Evolutionary conservation across 2,797 vertebrate genomes (phyloP), one percentile per base, ranked within the genome.

Genomic region (Esox lucius): DNA sequence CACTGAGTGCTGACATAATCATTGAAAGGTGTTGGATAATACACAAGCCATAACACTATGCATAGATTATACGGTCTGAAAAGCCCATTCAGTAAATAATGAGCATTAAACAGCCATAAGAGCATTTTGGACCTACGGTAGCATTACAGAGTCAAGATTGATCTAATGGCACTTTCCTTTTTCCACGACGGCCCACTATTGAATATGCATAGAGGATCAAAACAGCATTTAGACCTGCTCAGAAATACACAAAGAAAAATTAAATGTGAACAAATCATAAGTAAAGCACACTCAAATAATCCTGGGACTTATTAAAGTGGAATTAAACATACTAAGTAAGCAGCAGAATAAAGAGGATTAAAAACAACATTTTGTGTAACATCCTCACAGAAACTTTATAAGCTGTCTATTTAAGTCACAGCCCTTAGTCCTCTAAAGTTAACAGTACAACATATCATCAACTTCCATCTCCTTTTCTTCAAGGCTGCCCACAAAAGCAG

Each of bases 391-490:
- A 31, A 31, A 48, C 24, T 70, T 51, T 26, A 31, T 17, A 28
- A 61, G 56, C 19, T 53, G 69, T 17, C 69, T 53, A 24, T 24
- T 33, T n/a, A 70, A 70, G 19, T 26, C 22, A 13, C 49, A 35
- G 64, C 42, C 28, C 28, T 22, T 46, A 67, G 6, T 65, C 48
- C 78, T 76, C 53, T 13, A 64, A 56, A 78, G 71, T 80, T 51
- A 86, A 85, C 74, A 71, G 61, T 35, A 42, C 56, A 80, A 74
- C 78, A 83, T 86, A 90, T 91, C 62, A 73, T 68, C 76, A 74
- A 77, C 86, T 86, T 84, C 81, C 70, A 89, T 91, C 87, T 87
- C 74, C 72, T 73, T 75, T 79, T 90, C 85, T 89, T 84, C 77
- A 88, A 83, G 86, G 84, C 81, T 69, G 78, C 71, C 62, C 77